A percentile compares a stretch with the other conserved stretches of the same genome.
Evolutionary conservation across 2,888 invertebrate genomes (phyloP).

Genomic region (Pammene fasciana): DNA sequence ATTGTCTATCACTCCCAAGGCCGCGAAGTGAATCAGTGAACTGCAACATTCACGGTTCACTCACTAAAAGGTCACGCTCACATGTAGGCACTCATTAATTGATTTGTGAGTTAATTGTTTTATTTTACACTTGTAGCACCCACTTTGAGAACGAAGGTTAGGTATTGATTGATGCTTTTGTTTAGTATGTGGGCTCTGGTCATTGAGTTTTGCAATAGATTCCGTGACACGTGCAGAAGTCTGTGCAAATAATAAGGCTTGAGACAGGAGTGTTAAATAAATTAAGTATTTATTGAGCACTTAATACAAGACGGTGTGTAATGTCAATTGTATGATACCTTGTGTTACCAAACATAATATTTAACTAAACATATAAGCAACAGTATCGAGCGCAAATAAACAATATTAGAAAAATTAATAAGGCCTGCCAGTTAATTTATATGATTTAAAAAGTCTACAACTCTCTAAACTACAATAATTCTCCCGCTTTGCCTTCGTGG

Average conservation of each 20-base stretch:
- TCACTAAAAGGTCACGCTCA: constrained; percentile 52
- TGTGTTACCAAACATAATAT: neutral
- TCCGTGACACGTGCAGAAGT: neutral
- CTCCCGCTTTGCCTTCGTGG: too few species aligned
- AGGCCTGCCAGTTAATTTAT: too few species aligned
- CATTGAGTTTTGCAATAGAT: constrained; percentile 30
- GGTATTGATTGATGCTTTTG: constrained; percentile 34
- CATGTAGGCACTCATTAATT: constrained; percentile 46
- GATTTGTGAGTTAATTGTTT: constrained; percentile 40
- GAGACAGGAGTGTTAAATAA: neutral
- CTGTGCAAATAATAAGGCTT: neutral
- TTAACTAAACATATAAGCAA: neutral
- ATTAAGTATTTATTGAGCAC: neutral
- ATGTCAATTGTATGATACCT: neutral
- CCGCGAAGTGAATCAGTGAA: constrained; percentile 51
- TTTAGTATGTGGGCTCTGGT: constrained; percentile 33
- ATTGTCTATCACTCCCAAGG: constrained; percentile 47
- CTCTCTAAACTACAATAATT: too few species aligned
- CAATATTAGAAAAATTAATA: too few species aligned
- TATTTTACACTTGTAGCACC: constrained; percentile 40
- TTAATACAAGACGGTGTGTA: neutral
- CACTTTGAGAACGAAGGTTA: constrained; percentile 38
- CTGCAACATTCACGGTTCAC: constrained; percentile 42
- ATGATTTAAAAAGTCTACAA: too few species aligned
- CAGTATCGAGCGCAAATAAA: too few species aligned